Base-by-base conservation (phyloP, 2,797 vertebrate genomes). In the Miichthys miiuy region DNA sequence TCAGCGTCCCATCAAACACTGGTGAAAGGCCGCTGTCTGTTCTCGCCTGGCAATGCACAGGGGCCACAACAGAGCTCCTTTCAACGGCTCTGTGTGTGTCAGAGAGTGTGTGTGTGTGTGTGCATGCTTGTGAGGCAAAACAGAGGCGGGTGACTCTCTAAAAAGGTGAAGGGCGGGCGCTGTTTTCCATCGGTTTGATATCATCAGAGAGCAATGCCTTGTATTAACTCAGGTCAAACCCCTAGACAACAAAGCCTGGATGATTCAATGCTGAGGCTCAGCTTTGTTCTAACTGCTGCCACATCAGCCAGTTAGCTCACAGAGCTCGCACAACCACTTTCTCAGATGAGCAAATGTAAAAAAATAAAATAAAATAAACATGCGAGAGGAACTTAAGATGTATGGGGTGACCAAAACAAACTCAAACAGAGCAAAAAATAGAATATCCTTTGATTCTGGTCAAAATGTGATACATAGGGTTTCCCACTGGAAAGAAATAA, bases 1-100 rank as follows among this genome's bases (percentile, higher is more conserved):
- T 86, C 89, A 83, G 78, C 47, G 1, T 83, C 79, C 87, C 72
- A 79, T 90, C 87, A 88, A 82, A 85, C 69, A 20, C 79, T 89
- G 88, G 85, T 89, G 88, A 93, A 93, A 95, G 89, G 87, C 80
- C 79, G 71, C 54, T 18, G 81, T 89, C 93, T 91, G 86, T 89
- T 88, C 90, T 89, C 34, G 61, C 76, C 81, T 90, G 83, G 78
- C 90, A 91, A 88, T 84, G 75, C 84, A 85, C 77, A 74, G 84
- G 69, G 72, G 88, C 83, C 86, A 92, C 90, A 93, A 93, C 84
- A 92, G 90, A 82, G 88, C 83, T 84, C 88, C 90, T 91, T 92
- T 93, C 80, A 92, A 72, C 79, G 83, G 77, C 76, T 77, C 6
- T 38, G 55, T 64, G 67, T 68, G 74, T 64, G 70, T 51, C 6